Base-by-base conservation (phyloP, 2,888 invertebrate genomes). In the Pyrrhosoma nymphula region DNA sequence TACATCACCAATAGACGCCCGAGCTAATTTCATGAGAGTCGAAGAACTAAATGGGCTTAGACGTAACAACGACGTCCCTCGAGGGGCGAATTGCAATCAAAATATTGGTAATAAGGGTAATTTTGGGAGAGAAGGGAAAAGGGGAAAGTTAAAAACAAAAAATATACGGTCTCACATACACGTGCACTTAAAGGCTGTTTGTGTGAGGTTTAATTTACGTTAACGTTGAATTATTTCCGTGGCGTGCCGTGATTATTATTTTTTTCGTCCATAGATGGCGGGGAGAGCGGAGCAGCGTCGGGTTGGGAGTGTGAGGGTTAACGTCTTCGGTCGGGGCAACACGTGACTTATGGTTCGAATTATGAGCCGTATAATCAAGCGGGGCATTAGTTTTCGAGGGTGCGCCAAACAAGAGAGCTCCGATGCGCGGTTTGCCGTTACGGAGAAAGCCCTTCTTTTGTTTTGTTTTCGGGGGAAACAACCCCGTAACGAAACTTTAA, bases 101-200 rank as follows among this genome's bases (percentile, higher is more conserved):
- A 93, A 93, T 93, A 93, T 93, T 93, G 93, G 93, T 93, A 93
- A 93, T 93, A 93, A 93, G 93, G 93, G 93, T 93, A 14, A 47
- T 47, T 30, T 55, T 47, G 18, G 63, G 23, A 12, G 26, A 88
- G 88, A 16, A 20, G 20, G 47, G 90, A 39, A 35, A 35, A 56
- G 82, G 75, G 75, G 30, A 10, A 75, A 30, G 30, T 30, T 75
- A 75, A 30, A 1, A 20, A 60, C 3, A 60, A 60, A 60, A 60
- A 16, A 82, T 8, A 35, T 18, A 14, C 82, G 82, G 3, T 12
- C 35, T 82, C 82, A 82, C 82, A 16, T 35, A 82, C 82, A 82
- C 35, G 82, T 69, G 69, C 69, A n/a, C 82, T 82, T 82, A 82
- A 82, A 82, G 82, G 82, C 82, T 35, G 82, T 82, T 82, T 82